Conservation (phyloP, 2,113 vertebrate species). For the Agapornis roseicollis region DNA sequence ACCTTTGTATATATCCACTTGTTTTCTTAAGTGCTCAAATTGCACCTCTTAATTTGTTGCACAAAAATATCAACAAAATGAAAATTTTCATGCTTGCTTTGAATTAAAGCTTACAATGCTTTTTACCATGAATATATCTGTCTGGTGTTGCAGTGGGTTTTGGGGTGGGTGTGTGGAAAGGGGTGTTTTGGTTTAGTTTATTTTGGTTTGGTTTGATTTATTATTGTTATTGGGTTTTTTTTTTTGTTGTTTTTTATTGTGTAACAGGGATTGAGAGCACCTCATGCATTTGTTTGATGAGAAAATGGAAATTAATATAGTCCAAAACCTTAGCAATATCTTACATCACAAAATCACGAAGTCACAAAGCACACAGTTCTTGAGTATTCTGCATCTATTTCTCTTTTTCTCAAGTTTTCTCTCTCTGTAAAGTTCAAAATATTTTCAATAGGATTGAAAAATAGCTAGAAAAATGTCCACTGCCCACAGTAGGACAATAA, state of each 20-base stretch:
- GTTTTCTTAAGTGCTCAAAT: background rate
- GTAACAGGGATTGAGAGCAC: background rate
- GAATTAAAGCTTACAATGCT: background rate
- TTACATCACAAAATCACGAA: background rate
- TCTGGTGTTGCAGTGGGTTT: background rate
- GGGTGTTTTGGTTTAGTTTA: background rate
- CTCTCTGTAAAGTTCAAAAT: background rate
- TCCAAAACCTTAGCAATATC: background rate
- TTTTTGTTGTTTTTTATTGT: background rate
- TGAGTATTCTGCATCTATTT: background rate
- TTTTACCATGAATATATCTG: background rate
- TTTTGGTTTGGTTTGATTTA: background rate
- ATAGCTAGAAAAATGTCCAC: background rate
- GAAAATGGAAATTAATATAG: background rate
- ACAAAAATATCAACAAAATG: background rate
- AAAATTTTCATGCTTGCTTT: background rate
- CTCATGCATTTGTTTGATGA: background rate
- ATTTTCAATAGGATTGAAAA: background rate
- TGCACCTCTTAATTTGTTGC: background rate
- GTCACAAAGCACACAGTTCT: rapidly evolving
- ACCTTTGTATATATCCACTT: background rate
- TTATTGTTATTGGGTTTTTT: background rate
- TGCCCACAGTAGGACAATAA: background rate
- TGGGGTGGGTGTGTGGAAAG: rapidly evolving
- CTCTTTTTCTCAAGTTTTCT: background rate